Conservation (phyloP, 2,888 invertebrate species). For the Ophioninae sp. region DNA sequence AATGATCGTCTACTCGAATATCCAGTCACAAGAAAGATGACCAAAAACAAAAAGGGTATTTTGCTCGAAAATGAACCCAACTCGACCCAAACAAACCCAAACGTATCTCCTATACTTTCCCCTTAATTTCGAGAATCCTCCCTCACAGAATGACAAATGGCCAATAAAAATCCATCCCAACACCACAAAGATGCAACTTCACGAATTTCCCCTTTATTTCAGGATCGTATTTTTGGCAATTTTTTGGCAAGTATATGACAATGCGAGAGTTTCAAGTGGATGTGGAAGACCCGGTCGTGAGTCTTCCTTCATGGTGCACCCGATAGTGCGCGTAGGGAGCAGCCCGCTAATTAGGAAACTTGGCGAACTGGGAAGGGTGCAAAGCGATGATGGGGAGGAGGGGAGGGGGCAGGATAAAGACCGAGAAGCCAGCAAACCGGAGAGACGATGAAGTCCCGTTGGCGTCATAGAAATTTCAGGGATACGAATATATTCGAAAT, state of each 20-base stretch:
- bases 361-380: constrained; percentile 17
- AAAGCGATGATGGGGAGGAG: no score
- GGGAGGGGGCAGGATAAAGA: background rate
- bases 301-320: constrained; percentile 42
- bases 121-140: no score
- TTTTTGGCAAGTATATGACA: constrained; percentile 6
- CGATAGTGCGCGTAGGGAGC: constrained; percentile 27
- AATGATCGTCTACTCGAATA: no score
- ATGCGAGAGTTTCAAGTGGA: constrained; percentile 2
- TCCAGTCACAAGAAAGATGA: no score
- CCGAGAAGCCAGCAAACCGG: constrained; percentile 19
- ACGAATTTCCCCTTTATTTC: no score
- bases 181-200: no score
- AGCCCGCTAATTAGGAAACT: constrained; percentile 52
- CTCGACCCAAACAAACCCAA: no score
- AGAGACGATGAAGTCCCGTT: constrained; percentile 21
- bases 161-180: no score
- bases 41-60: no score
- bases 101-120: no score
- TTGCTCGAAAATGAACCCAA: no score
- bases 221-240: constrained; percentile 18
- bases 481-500: constrained; percentile 44
- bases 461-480: constrained; percentile 31
- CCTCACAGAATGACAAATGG: no score
- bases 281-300: background rate